A percentile compares a stretch with the other conserved stretches of the same genome.
Conservation (phyloP, 2,113 vertebrate species). For the Lontra canadensis region DNA sequence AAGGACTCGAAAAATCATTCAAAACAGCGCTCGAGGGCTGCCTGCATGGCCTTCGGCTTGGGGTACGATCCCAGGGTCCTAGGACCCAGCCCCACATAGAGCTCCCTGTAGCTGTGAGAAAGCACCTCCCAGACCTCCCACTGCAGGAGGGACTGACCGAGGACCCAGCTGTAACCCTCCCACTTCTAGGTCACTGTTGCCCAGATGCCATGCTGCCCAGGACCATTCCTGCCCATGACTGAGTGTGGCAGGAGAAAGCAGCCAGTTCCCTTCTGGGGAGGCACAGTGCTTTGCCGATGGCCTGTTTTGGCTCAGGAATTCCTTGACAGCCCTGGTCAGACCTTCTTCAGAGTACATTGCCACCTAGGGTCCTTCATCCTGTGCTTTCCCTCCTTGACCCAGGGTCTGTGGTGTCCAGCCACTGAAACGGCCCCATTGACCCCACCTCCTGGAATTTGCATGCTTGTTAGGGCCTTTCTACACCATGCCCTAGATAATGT, state of each 20-base stretch:
- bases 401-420: background rate
- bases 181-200: background rate
- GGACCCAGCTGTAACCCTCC: background rate
- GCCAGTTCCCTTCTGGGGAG: background rate
- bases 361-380: background rate
- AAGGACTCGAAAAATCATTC: background rate
- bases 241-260: accelerated
- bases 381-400: background rate
- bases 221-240: background rate
- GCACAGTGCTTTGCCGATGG: background rate
- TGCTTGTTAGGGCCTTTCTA: background rate
- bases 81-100: too few species aligned
- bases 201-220: background rate
- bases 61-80: background rate
- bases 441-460: background rate
- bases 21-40: background rate
- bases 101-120: too few species aligned
- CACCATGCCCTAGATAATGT: background rate
- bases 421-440: background rate
- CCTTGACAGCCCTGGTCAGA: background rate
- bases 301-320: background rate
- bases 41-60: background rate
- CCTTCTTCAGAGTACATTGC: background rate
- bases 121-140: too few species aligned
- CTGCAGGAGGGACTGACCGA: too few species aligned